Base-by-base conservation (phyloP, 2,888 invertebrate species). In the Charanyca ferruginea region DNA sequence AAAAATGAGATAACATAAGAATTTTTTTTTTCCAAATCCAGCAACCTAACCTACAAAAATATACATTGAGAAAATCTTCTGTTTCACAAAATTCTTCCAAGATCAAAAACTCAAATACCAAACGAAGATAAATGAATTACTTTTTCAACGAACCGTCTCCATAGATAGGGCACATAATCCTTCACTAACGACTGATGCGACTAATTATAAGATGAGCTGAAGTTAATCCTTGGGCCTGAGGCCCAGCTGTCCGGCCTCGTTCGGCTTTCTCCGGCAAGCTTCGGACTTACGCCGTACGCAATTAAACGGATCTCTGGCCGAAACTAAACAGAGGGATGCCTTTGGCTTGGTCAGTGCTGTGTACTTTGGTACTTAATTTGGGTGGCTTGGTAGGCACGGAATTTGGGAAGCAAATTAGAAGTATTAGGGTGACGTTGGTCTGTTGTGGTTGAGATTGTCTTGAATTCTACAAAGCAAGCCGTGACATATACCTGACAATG, bases 171-270 rank as follows among this genome's bases (percentile, higher is more conserved):
- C 54, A 42, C 58, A 58, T 80, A 80, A 85, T 81, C 80, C 81
- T 62, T 65, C 65, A 78, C 53, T 73, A 78, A 79, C 70, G 78
- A 78, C 70, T 68, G 73, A 76, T 77, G 57, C 51, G 65, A 71
- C 83, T 84, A 84, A 88, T 88, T 85, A 85, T 83, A 85, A 87
- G 84, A 87, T 85, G 83, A 86, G 83, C 78, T 81, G 73, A 80
- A 83, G 77, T 81, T 87, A 87, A 86, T 83, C 87, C 84, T 53
- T 41, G 53, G 61, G 58, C 66, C 66, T 77, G 57, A 61, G 51
- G 64, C 23, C 53, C 48, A n/a, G 32, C 18, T 65, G 74, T 74
- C 79, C 75, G 59, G 70, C 59, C 53, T 45, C 42, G 67, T 77
- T 72, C 72, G 78, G 69, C 69, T 71, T 77, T 71, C 73, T 82